A percentile compares a stretch with the other conserved stretches of the same genome.
Conservation (phyloP, 2,797 vertebrate species). For the Liparis tanakae region DNA sequence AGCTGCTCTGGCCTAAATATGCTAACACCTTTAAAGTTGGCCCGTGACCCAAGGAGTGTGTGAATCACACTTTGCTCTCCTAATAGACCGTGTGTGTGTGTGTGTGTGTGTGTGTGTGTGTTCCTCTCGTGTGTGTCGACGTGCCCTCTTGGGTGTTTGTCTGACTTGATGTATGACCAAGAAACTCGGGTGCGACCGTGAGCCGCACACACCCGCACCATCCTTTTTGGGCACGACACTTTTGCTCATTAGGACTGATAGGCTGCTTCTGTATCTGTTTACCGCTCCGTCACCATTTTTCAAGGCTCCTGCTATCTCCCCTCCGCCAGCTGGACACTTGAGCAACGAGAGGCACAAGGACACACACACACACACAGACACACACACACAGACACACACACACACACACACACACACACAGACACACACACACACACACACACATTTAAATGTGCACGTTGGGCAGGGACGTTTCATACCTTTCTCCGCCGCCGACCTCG, state of each 20-base stretch:
- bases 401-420: slow-evolving; percentile 50
- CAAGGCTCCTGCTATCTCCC: slow-evolving; percentile 74
- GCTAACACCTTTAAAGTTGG: slow-evolving; percentile 66
- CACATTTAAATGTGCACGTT: slow-evolving; percentile 48
- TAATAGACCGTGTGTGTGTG: slow-evolving; percentile 5
- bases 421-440: slow-evolving; percentile 49
- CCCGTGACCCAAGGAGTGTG: slow-evolving; percentile 52
- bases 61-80: slow-evolving; percentile 36
- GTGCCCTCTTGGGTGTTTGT: slow-evolving; percentile 44
- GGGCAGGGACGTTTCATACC: slow-evolving; percentile 35
- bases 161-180: slow-evolving; percentile 60
- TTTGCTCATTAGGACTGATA: slow-evolving; percentile 74
- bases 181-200: slow-evolving; percentile 27
- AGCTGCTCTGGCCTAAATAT: slow-evolving; percentile 74
- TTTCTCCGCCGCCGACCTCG: slow-evolving; percentile 44
- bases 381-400: slow-evolving; percentile 50
- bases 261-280: slow-evolving; percentile 75
- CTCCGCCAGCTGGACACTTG: slow-evolving; percentile 76
- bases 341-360: slow-evolving; percentile 56
- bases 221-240: slow-evolving; percentile 60
- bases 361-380: slow-evolving; percentile 50
- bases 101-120: slow-evolving; percentile 21
- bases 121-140: slow-evolving; percentile 39
- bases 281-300: slow-evolving; percentile 70
- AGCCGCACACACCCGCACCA: slow-evolving; percentile 15